Conservation (phyloP, 1,140 invertebrate species). For the Battus philenor region DNA sequence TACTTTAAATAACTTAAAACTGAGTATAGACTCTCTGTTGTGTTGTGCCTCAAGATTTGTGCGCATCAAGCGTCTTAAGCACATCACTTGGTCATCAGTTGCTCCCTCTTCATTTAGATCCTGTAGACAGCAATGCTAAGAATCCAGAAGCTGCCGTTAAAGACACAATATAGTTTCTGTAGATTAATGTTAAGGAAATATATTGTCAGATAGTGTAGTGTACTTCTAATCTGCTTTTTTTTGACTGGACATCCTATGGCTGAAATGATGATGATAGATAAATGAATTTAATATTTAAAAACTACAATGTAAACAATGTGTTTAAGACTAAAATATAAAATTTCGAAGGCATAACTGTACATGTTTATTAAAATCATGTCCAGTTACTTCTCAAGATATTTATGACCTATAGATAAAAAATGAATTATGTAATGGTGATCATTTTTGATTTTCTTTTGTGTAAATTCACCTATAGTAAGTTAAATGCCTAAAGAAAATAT, state of each 20-base stretch:
- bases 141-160: slow-evolving; percentile 90
- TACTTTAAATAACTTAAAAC: slow-evolving; percentile 29
- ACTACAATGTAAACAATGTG: no score
- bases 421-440: not conserved
- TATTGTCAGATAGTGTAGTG: not conserved
- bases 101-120: slow-evolving; percentile 68
- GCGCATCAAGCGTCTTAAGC: slow-evolving; percentile 25
- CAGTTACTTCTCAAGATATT: no score
- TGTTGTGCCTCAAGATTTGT: slow-evolving; percentile 16
- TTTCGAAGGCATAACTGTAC: no score
- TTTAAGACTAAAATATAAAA: no score
- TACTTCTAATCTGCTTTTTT: not conserved
- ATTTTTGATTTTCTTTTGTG: no score
- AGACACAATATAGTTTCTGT: slow-evolving; percentile 92
- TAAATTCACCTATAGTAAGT: no score
- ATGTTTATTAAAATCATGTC: no score
- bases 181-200: slow-evolving; percentile 63
- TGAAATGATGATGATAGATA: no score
- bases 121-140: slow-evolving; percentile 93
- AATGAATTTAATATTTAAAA: no score
- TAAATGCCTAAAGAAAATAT: no score
- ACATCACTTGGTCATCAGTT: slow-evolving; percentile 21
- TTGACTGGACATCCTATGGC: no score
- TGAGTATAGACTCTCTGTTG: slow-evolving; percentile 21
- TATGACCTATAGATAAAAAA: no score